A percentile compares a stretch with the other conserved stretches of the same genome.
These are phyloP conservation scores for Clepsis dumicolana DNA, from an alignment of 2,888 invertebrate genomes.

Conservation along the genomic window DNA sequence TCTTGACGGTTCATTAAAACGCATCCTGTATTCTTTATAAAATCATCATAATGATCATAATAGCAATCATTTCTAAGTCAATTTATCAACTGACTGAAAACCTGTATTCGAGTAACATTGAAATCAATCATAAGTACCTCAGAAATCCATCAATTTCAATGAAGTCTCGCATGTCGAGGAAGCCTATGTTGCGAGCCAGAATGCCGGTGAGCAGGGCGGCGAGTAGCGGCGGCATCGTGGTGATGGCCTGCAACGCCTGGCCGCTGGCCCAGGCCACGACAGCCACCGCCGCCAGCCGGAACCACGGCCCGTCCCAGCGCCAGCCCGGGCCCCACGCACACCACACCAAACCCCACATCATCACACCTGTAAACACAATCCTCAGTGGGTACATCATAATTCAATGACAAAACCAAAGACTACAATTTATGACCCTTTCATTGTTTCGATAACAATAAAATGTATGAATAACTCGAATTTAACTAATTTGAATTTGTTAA, in stretches of 20 bases:
- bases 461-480: background rate
- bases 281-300: slow-evolving; percentile 62
- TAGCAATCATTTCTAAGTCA: no score
- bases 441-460: background rate
- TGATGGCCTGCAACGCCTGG: slow-evolving; percentile 60
- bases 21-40: no score
- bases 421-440: background rate
- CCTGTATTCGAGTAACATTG: background rate
- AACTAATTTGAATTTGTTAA: slow-evolving; percentile 2
- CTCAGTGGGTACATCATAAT: background rate
- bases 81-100: background rate
- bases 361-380: slow-evolving; percentile 56
- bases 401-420: background rate
- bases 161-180: slow-evolving; percentile 73
- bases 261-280: slow-evolving; percentile 70
- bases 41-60: no score
- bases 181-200: slow-evolving; percentile 67
- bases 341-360: slow-evolving; percentile 72
- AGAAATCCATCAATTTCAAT: slow-evolving; percentile 70
- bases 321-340: slow-evolving; percentile 68
- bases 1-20: no score
- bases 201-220: slow-evolving; percentile 75
- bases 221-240: slow-evolving; percentile 70
- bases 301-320: slow-evolving; percentile 72
- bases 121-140: slow-evolving; percentile 57